phyloP scores from a whole-genome alignment of 2,888 invertebrate genomes.

The Microctonus aethiopoides region DNA sequence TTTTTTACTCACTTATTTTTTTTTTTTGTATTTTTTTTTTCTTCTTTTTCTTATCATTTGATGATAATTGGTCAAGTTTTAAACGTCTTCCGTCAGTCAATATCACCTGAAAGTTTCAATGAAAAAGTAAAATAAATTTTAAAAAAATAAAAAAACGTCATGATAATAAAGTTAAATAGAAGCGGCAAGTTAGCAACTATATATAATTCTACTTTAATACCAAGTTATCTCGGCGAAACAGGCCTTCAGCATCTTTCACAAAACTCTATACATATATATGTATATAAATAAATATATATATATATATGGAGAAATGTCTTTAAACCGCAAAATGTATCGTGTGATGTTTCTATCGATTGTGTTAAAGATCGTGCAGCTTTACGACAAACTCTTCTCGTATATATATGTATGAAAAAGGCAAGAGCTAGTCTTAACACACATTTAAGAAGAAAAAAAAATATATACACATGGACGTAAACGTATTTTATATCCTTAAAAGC shows the following conservation, averaged over 20 bases:
- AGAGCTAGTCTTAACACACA: slow-evolving; percentile 11
- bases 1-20: background rate
- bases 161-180: slow-evolving; percentile 16
- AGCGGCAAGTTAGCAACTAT: slow-evolving; percentile 1
- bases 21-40: no score
- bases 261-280: background rate
- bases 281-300: no score
- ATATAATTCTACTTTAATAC: slow-evolving; percentile 3
- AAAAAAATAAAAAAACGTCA: background rate
- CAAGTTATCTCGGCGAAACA: slow-evolving; percentile 9
- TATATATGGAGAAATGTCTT: no score
- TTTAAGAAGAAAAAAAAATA: slow-evolving; percentile 26
- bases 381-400: slow-evolving; percentile 35
- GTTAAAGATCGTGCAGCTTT: slow-evolving; percentile 39
- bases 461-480: slow-evolving; percentile 38
- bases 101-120: background rate
- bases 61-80: slow-evolving; percentile 2
- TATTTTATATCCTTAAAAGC: slow-evolving; percentile 62
- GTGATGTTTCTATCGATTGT: slow-evolving; percentile 9
- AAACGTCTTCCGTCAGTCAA: background rate
- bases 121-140: background rate
- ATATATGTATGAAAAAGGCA: background rate
- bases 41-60: background rate
- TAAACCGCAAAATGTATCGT: background rate
- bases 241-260: slow-evolving; percentile 5